phyloP scores from a whole-genome alignment of 2,888 invertebrate genomes.

The Tipula unca region DNA sequence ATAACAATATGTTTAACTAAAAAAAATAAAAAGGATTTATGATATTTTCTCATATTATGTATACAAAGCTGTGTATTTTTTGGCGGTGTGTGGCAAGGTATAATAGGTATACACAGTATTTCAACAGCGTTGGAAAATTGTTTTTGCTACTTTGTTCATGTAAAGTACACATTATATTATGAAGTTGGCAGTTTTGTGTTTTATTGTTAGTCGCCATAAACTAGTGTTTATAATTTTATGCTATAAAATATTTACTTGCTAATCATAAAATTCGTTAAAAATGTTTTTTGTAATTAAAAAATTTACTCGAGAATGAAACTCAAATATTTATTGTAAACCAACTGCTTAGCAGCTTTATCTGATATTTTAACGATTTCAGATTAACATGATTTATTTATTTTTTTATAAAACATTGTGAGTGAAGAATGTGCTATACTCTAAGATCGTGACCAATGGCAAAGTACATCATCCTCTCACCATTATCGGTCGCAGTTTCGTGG shows the following conservation, averaged over 20 bases:
- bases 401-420: too few relatives aligned
- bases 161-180: not conserved
- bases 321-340: too few relatives aligned
- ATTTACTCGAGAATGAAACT: too few relatives aligned
- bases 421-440: too few relatives aligned
- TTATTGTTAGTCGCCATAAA: not conserved
- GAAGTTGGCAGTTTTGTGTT: not conserved
- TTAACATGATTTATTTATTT: too few relatives aligned
- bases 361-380: too few relatives aligned
- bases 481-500: too few relatives aligned
- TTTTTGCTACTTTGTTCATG: not conserved
- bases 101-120: not conserved
- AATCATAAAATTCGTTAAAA: not conserved
- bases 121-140: not conserved
- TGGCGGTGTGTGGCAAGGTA: not conserved
- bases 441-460: too few relatives aligned
- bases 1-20: not conserved
- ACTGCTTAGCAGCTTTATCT: too few relatives aligned
- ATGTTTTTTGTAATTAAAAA: too few relatives aligned
- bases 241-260: not conserved
- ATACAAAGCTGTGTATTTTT: not conserved
- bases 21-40: not conserved
- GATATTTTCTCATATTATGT: not conserved
- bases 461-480: too few relatives aligned
- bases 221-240: not conserved